Evolutionary conservation across 2,797 vertebrate species (phyloP), one percentile per base, ranked within the genome.

Genomic region (Pelodytes ibericus): DNA sequence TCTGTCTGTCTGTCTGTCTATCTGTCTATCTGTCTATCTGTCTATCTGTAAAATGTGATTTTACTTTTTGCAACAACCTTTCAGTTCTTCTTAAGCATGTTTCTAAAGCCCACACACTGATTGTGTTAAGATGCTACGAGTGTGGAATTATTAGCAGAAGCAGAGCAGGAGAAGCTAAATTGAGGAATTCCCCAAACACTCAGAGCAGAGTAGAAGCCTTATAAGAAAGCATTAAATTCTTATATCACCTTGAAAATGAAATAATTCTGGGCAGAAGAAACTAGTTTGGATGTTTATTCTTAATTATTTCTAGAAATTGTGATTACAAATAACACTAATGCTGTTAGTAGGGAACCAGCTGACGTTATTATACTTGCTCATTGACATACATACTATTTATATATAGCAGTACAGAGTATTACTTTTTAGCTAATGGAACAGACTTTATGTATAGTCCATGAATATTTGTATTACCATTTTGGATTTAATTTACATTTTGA

Each of bases 211-310:
- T 41, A 59, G 61, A 71, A 77, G 70, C 67, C 67, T 77, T 71
- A 77, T 65, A 77, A 30, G 20, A 63, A 71, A 49, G 47, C 75
- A 77, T 77, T 77, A 77, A 77, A 77, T 49, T 77, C 75, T 71
- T 77, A 77, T 77, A 72, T 77, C 69, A 77, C 75, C 75, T 77
- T 77, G 69, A 72, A 71, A 77, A 77, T 71, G 36, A 77, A 77
- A 77, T 71, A 58, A 72, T 72, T 65, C 62, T 66, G 36, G 64
- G 41, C 26, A 44, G 59, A 71, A 60, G 33, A 71, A 71, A 26
- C 62, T 65, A 51, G 30, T 62, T 60, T 64, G 67, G 49, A 36
- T 65, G 49, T 65, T 65, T 74, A 51, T 62, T 74, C 53, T 74
- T 49, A 30, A 26, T 58, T 15, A 56, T 41, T 33, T 74, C 25